Conservation (phyloP, 92 coral and sea anemone species). For the Porites divaricata region DNA sequence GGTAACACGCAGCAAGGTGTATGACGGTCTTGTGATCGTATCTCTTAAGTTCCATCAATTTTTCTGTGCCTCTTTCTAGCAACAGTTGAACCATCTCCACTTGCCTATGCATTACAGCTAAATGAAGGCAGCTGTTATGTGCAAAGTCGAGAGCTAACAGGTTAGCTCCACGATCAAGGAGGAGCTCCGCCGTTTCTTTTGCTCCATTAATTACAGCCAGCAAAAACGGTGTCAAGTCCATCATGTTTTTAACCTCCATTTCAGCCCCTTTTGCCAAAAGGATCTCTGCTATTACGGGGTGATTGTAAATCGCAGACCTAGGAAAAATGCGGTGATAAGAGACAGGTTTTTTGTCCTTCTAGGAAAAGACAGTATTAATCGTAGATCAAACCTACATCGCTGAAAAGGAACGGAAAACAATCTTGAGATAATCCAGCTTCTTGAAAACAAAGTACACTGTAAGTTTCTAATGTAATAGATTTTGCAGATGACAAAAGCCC, state of each 20-base stretch:
- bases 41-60: conserved; percentile 51
- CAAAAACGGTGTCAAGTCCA: conserved; percentile 73
- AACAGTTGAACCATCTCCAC: conserved; percentile 54
- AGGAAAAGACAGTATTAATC: no score
- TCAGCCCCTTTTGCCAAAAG: conserved; percentile 68
- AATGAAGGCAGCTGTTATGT: conserved; percentile 61
- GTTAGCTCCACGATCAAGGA: conserved; percentile 78
- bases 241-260: conserved; percentile 56
- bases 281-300: conserved; percentile 47
- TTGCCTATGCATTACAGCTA: conserved; percentile 48
- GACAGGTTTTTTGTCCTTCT: no score
- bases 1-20: conserved; percentile 76
- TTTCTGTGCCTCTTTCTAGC: conserved; percentile 64
- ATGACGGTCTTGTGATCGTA: conserved; percentile 54
- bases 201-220: conserved; percentile 54
- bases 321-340: background rate
- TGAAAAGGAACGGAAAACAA: no score
- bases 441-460: no score
- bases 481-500: no score
- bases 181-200: conserved; percentile 59
- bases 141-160: conserved; percentile 49
- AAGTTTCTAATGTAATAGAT: no score
- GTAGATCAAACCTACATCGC: no score
- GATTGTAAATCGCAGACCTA: conserved; percentile 74
- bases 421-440: no score